A percentile compares a stretch with the other conserved stretches of the same genome.
Evolutionary conservation across 2,888 invertebrate species (phyloP).

Genomic region (Philereme transversata): DNA sequence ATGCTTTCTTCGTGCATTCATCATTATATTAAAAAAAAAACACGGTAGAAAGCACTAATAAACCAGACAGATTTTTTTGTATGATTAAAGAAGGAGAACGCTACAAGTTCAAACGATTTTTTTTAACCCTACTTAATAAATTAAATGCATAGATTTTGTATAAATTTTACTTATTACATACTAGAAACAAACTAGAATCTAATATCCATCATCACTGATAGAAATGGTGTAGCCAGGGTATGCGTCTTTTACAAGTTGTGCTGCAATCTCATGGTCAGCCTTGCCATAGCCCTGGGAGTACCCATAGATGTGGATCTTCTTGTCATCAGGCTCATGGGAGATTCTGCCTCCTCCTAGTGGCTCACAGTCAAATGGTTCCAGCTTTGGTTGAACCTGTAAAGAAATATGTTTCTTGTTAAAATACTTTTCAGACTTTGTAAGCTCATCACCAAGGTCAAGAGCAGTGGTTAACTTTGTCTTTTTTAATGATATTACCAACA

Average conservation of each 20-base stretch:
- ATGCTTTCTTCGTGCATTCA: no score
- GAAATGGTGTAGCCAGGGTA: conserved; percentile 91
- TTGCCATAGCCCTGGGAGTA: conserved; percentile 96
- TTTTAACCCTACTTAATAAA: neutral
- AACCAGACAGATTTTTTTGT: no score
- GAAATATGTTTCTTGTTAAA: neutral
- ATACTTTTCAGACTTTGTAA: no score
- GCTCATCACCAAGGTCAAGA: no score
- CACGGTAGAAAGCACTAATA: no score
- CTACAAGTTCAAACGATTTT: no score
- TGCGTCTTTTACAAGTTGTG: conserved; percentile 88
- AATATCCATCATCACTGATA: conserved; percentile 93
- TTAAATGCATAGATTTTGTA: conserved; percentile 1
- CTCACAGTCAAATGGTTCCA: conserved; percentile 87
- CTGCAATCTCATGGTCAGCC: conserved; percentile 93
- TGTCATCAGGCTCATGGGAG: conserved; percentile 89
- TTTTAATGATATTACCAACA: no score
- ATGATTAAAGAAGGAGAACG: no score
- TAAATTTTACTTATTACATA: conserved; percentile 1
- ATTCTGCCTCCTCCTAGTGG: conserved; percentile 97
- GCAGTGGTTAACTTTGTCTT: no score
- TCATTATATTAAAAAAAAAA: no score
- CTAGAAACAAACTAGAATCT: conserved; percentile 53
- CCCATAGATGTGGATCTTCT: conserved; percentile 94
- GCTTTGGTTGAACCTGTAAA: conserved; percentile 66